Evolutionary conservation across 2,113 vertebrate genomes (phyloP), one percentile per base, ranked within the genome.

Genomic region (Catharus minimus): DNA sequence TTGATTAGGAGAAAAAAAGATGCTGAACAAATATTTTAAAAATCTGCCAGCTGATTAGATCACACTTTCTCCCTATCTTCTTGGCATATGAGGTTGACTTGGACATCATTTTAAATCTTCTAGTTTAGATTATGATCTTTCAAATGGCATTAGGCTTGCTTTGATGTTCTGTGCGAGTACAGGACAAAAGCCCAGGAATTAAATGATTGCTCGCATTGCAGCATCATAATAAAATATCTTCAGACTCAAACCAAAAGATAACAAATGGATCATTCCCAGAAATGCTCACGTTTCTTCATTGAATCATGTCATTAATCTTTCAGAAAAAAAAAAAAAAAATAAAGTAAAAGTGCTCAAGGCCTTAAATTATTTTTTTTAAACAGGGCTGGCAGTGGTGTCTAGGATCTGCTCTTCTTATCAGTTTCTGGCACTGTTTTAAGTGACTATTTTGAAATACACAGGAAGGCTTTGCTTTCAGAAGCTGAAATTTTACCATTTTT

Each of bases 1-100:
- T 93, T 83, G 86, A 90, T 94, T 83, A 86, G 68, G 43, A 41
- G 46, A 69, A 83, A 93, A 38, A 74, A 61, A 89, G 72, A 44
- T 44, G 60, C 72, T 83, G 65, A 95, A 91, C 67, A 95, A 95
- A 93, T 94, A 91, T 50, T 94, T 91, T 72, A 39, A 91, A 91
- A 88, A 81, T 78, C 44, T 83, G 53, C 65, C 57, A 46, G 44
- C 33, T 86, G 92, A 88, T 93, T 90, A 94, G 93, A 94, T 88
- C 90, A 71, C 44, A 83, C 28, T 95, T 88, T 93, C 19, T 49
- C 44, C 68, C 28, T 88, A 26, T 93, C 68, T 82, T 53, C 79
- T 82, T 91, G 90, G 76, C 44, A 56, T 90, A 77, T 57, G 85
- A 90, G 26, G 46, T 65, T 4, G 14, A 81, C 76, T 81, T 90